phyloP scores from a whole-genome alignment of 2,113 vertebrate species.

The Sciurus niger region DNA sequence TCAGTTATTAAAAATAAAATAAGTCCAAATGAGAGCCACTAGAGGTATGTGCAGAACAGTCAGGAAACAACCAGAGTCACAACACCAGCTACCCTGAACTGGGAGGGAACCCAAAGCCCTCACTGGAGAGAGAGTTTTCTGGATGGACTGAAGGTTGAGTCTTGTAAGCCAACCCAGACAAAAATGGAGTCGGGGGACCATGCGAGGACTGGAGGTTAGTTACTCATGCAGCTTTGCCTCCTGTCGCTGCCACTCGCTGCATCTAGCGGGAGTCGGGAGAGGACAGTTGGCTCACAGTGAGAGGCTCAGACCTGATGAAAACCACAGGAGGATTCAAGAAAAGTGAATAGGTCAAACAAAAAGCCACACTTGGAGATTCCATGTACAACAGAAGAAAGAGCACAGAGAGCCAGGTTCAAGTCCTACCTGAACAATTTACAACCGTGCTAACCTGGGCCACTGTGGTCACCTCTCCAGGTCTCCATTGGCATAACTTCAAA shows the following conservation, averaged over 20 bases:
- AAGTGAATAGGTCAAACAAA: background rate
- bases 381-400: background rate
- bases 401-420: background rate
- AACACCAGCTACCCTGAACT: background rate
- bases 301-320: background rate
- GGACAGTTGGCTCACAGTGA: background rate
- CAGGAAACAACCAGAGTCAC: background rate
- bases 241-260: background rate
- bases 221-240: background rate
- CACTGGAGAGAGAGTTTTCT: background rate
- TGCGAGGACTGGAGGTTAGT: background rate
- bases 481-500: background rate
- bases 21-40: background rate
- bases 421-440: background rate
- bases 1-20: constrained; percentile 35
- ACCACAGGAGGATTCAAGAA: background rate
- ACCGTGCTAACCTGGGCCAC: background rate
- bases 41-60: background rate
- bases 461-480: background rate
- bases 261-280: background rate
- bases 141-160: background rate
- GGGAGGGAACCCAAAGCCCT: background rate
- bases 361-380: background rate
- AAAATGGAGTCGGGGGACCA: background rate
- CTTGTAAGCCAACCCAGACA: background rate